Conservation (phyloP, 2,888 invertebrate species). For the Machimus atricapillus region DNA sequence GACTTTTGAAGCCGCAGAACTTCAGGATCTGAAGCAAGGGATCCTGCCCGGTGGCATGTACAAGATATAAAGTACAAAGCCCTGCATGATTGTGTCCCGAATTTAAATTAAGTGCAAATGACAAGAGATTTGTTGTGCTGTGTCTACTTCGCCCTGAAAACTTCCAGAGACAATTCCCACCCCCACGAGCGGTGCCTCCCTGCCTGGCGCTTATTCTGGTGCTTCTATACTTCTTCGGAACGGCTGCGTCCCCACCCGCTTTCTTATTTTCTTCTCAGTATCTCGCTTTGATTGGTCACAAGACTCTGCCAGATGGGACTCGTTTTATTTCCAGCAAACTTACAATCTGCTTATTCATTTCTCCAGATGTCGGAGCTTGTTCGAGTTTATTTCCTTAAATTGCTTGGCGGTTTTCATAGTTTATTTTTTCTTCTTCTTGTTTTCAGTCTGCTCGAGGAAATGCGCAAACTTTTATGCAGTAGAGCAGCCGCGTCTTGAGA, state of each 20-base stretch:
- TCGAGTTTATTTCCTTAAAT: constrained; percentile 39
- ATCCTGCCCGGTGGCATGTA: constrained; percentile 36
- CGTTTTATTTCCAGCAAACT: constrained; percentile 26
- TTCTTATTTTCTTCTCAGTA: constrained; percentile 13
- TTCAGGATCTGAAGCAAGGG: neutral
- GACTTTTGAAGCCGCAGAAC: neutral
- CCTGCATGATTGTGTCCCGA: constrained; percentile 57
- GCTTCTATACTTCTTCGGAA: neutral
- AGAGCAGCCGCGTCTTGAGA: neutral
- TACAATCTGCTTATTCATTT: constrained; percentile 41
- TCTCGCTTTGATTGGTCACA: neutral
- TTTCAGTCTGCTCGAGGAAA: neutral
- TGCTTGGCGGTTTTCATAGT: constrained; percentile 22
- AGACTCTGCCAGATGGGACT: constrained; percentile 31
- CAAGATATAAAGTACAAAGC: constrained; percentile 42
- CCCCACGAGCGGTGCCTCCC: constrained; percentile 48
- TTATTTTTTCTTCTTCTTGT: neutral
- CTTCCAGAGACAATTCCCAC: neutral
- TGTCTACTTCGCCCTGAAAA: constrained; percentile 46
- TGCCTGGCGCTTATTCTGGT: neutral
- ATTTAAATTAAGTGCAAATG: constrained; percentile 63
- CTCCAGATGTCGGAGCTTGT: constrained; percentile 38
- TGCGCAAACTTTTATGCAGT: neutral
- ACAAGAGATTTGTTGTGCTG: constrained; percentile 56
- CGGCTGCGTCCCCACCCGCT: neutral